Conservation (phyloP, 1,140 invertebrate species). For the Drosophila triauraria region DNA sequence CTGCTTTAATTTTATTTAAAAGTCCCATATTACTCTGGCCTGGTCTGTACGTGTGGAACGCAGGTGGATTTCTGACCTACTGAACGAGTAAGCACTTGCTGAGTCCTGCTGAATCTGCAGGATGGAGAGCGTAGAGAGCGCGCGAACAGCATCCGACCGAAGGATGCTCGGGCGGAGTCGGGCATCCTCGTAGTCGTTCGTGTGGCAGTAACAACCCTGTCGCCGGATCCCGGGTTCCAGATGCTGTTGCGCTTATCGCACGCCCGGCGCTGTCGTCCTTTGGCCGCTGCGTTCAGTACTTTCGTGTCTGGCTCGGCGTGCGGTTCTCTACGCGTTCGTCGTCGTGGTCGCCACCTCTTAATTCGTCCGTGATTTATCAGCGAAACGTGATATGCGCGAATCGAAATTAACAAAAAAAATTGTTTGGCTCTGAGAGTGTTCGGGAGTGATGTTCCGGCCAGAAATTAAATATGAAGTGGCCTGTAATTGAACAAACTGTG, state of each 20-base stretch:
- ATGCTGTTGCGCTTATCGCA: conserved; percentile 72
- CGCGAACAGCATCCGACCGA: conserved; percentile 55
- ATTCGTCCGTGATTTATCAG: conserved; percentile 7
- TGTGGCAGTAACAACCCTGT: conserved; percentile 54
- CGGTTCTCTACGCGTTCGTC: conserved; percentile 53
- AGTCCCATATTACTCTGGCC: background rate
- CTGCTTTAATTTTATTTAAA: background rate
- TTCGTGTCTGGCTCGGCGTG: conserved; percentile 76
- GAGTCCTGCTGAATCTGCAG: conserved; percentile 63
- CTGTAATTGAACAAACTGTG: conserved; percentile 38
- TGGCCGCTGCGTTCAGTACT: conserved; percentile 64
- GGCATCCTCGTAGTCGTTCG: conserved; percentile 11
- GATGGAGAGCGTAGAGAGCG: conserved; percentile 2
- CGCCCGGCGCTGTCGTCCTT: conserved; percentile 52
- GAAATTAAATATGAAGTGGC: conserved; percentile 54
- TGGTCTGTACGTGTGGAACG: conserved; percentile 13
- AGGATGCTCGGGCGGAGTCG: conserved; percentile 15
- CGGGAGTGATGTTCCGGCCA: conserved; percentile 17
- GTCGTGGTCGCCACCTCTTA: conserved; percentile 6
- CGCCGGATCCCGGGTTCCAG: conserved; percentile 18
- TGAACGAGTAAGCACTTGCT: conserved; percentile 68
- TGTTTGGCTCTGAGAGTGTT: background rate
- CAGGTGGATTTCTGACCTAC: conserved; percentile 67
- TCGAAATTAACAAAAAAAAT: conserved; percentile 51
- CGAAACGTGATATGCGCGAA: conserved; percentile 29